These are phyloP conservation scores for Anolis sagrei DNA, from an alignment of 2,113 vertebrate species.

Conservation along the genomic window DNA sequence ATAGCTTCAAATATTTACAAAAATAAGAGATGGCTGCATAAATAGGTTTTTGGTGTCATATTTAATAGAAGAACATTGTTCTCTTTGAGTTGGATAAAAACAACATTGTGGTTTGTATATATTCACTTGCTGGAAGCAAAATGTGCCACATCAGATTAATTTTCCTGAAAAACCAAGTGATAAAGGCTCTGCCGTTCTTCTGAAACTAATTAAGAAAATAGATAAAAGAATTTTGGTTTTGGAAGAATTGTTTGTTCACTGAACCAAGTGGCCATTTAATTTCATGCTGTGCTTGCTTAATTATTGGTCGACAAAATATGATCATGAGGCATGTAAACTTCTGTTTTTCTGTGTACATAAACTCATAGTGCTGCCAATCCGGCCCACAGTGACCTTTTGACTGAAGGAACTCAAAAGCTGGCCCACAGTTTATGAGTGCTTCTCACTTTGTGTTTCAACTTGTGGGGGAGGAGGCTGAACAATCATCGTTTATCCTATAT, in stretches of 20 bases:
- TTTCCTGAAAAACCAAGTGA: slow-evolving; percentile 72
- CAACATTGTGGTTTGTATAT: slow-evolving; percentile 66
- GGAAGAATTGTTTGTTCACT: slow-evolving; percentile 73
- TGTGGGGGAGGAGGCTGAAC: background rate
- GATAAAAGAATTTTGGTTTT: slow-evolving; percentile 76
- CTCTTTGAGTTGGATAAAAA: slow-evolving; percentile 69
- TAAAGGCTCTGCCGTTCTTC: slow-evolving; percentile 70
- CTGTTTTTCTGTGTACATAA: slow-evolving; percentile 23
- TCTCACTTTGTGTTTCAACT: background rate
- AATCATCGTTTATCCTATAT: background rate
- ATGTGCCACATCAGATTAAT: slow-evolving; percentile 78
- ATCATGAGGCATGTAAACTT: slow-evolving; percentile 67
- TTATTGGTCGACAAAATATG: slow-evolving; percentile 73
- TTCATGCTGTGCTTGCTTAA: slow-evolving; percentile 83
- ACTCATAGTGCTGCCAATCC: slow-evolving; percentile 53
- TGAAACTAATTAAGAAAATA: slow-evolving; percentile 80
- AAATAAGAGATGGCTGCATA: background rate
- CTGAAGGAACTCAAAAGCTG: slow-evolving; percentile 35
- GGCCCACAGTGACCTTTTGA: slow-evolving; percentile 68
- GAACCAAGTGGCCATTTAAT: slow-evolving; percentile 77
- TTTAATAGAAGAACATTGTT: slow-evolving; percentile 64
- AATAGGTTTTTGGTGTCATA: slow-evolving; percentile 30
- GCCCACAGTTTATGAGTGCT: background rate
- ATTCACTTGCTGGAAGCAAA: slow-evolving; percentile 71
- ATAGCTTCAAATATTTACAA: background rate